Evolutionary conservation across 1,140 invertebrate species (phyloP), one percentile per base, ranked within the genome.

Genomic region (Gryllus bimaculatus): DNA sequence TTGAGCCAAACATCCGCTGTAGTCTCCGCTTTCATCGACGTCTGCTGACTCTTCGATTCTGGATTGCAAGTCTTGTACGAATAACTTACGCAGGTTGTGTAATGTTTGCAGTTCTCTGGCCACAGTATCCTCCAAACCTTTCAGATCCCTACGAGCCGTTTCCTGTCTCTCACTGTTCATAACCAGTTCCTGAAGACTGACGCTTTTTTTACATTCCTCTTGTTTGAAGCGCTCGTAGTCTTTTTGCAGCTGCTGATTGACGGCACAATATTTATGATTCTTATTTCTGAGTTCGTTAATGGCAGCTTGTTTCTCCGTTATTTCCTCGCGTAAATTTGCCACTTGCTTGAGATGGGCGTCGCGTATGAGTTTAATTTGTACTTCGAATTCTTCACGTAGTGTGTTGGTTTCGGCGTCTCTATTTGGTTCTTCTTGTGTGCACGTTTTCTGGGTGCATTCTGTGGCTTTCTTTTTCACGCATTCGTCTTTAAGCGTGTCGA

Each of bases 21-120:
- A 94, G 81, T 97, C 96, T 84, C 99, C 97, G 75, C 90, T 92
- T 78, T 96, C 95, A 81, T 96, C 95, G 73, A 93, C 90, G 77
- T 91, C 93, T 49, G 90, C 89, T 74, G 93, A 94, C 83, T 95
- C 93, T 80, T 88, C 87, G 77, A 89, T 87, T 79, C 89, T 85
- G 83, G 93, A 93, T 89, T 97, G 95, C 18, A 99, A 87, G 88
- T 99, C 97, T 87, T 99, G 96, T 21, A 99, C 97, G 87, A 99
- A 99, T 75, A 99, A 88, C 88, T 98, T 99, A 75, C 98, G 90
- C 77, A 99, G 89, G 88, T 99, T 99, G 88, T 99, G 96, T 82
- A 99, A 87, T 0, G 98, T 99, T 87, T 99, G 97, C 80, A 99
- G 87, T 88, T 99, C 98, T 87, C 99, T 99, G 79, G 96, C 93